phyloP scores from a whole-genome alignment of 2,888 invertebrate genomes.

The Campoplex capitator region DNA sequence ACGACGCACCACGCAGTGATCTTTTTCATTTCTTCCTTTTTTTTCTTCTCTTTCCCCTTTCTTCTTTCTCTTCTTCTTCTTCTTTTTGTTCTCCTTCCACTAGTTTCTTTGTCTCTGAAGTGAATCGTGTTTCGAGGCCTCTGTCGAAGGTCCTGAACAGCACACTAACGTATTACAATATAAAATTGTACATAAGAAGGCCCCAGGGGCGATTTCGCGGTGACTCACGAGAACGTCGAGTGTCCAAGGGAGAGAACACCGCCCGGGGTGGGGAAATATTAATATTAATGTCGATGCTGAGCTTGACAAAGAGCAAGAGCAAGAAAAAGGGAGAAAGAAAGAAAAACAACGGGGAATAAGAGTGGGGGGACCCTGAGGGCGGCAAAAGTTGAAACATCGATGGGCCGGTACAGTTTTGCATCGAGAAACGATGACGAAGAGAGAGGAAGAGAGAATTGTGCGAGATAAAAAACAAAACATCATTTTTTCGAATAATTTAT shows the following conservation, averaged over 20 bases:
- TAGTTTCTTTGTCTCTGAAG: conserved; percentile 53
- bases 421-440: conserved; percentile 15
- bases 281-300: conserved; percentile 62
- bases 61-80: conserved; percentile 23
- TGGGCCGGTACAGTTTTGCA: conserved; percentile 24
- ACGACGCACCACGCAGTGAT: conserved; percentile 57
- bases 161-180: conserved; percentile 21
- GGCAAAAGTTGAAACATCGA: conserved; percentile 42
- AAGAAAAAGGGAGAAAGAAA: not conserved
- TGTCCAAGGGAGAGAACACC: conserved; percentile 57
- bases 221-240: conserved; percentile 61
- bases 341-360: not conserved
- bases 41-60: conserved; percentile 25
- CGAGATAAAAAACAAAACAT: not conserved
- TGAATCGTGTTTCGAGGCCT: conserved; percentile 35
- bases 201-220: conserved; percentile 52
- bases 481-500: not conserved
- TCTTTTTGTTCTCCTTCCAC: conserved; percentile 41
- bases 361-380: conserved; percentile 15
- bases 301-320: conserved; percentile 42
- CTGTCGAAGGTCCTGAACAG: conserved; percentile 44
- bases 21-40: conserved; percentile 23
- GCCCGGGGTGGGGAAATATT: conserved; percentile 54
- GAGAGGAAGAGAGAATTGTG: conserved; percentile 15
- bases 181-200: conserved; percentile 33